A percentile compares a stretch with the other conserved stretches of the same genome.
Evolutionary conservation across 1,140 invertebrate genomes (phyloP).

Genomic region (Anoplophora glabripennis): DNA sequence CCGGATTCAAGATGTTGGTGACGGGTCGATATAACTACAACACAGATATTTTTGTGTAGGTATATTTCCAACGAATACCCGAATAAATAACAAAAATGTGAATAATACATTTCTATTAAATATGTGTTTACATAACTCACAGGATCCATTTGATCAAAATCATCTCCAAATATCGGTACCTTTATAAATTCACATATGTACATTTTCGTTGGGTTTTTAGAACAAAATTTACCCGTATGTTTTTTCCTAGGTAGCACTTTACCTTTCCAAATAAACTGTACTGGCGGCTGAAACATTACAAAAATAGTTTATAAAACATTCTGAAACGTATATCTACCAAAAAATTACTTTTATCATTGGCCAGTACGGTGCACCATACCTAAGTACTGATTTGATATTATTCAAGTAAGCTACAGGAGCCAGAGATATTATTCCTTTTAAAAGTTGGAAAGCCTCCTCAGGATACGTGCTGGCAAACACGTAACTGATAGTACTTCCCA

Average conservation of each 20-base stretch:
- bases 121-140: neutral
- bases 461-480: neutral
- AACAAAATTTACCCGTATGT: neutral
- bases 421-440: conserved; percentile 5
- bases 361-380: neutral
- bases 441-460: neutral
- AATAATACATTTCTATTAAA: too few relatives aligned
- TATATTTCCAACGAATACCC: too few relatives aligned
- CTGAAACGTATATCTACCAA: neutral
- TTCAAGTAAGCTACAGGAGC: conserved; percentile 2
- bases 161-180: neutral
- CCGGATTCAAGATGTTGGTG: neutral
- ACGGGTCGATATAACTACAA: neutral
- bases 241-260: neutral
- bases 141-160: neutral
- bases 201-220: neutral
- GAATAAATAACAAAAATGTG: too few relatives aligned
- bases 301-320: neutral
- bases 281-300: neutral
- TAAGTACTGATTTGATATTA: neutral
- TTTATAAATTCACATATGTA: neutral
- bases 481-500: conserved; percentile 1
- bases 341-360: neutral
- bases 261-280: neutral
- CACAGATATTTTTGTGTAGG: too few relatives aligned